Conservation (phyloP, 2,888 invertebrate species). For the Rotaria sp. region DNA sequence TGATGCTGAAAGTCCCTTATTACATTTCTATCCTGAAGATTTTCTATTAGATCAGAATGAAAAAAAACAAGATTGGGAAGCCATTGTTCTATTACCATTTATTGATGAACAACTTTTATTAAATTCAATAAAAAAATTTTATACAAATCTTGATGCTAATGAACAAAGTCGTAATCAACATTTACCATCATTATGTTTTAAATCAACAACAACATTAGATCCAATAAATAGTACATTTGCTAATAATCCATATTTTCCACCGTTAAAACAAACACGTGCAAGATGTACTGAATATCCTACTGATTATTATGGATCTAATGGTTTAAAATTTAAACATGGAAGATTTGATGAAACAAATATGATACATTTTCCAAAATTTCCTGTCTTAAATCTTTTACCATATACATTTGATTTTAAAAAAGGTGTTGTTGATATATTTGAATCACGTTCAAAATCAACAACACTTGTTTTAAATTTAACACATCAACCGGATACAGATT, state of each 20-base stretch:
- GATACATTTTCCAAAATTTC: slow-evolving; percentile 26
- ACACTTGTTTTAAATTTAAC: neutral
- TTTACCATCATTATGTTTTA: neutral
- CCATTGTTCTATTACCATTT: slow-evolving; percentile 91
- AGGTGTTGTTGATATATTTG: slow-evolving; percentile 5
- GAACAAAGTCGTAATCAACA: slow-evolving; percentile 60
- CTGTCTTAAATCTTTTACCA: neutral
- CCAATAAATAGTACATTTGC: neutral
- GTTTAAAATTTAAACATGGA: neutral
- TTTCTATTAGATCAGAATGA: slow-evolving; percentile 95
- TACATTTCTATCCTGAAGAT: slow-evolving; percentile 95
- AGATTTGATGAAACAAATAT: neutral
- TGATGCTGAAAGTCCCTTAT: slow-evolving; percentile 79
- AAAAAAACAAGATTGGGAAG: slow-evolving; percentile 94
- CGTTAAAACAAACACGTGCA: slow-evolving; percentile 11
- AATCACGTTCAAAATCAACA: neutral
- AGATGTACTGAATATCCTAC: neutral
- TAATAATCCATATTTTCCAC: slow-evolving; percentile 23
- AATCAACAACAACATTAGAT: neutral
- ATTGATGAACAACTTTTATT: slow-evolving; percentile 80
- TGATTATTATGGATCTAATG: neutral
- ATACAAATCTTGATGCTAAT: slow-evolving; percentile 70
- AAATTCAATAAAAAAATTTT: slow-evolving; percentile 74
- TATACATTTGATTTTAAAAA: neutral
- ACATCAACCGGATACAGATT: neutral